Evolutionary conservation across 2,113 vertebrate species (phyloP), one percentile per base, ranked within the genome.

Genomic region (Sclerurus mexicanus): DNA sequence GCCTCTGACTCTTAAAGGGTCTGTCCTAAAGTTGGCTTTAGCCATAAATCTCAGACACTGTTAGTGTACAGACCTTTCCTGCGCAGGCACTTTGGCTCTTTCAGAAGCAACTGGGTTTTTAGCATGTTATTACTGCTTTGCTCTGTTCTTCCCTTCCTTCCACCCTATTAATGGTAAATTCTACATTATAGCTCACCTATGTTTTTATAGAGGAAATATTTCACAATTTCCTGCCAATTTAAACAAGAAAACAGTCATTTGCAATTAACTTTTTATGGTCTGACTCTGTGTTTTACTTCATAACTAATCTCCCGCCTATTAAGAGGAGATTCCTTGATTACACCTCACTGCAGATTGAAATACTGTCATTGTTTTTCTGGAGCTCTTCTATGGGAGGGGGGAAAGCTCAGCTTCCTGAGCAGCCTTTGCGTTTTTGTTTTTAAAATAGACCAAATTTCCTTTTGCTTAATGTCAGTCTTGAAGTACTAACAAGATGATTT

Each of bases 201-300:
- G 50, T 50, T 92, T 97, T 92, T 96, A 85, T 49, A 83, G 84
- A 91, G 72, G 89, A 94, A 93, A 60, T 93, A 94, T 75, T 96
- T 96, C 69, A 80, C 68, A 58, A 72, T 96, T 94, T 91, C 76
- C 84, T 94, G 85, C 75, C 53, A 55, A 71, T 85, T 94, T 85
- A 93, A 96, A 95, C 55, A 90, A 94, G 85, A 96, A 96, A 94
- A 92, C 39, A 60, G 92, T 89, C 78, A 96, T 91, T 96, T 96
- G 73, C 85, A 95, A 87, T 96, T 96, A 96, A 85, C 47, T 80
- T 97, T 87, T 96, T 88, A 84, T 89, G 81, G 55, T 76, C 53
- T 95, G 23, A 69, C 44, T 67, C 56, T 75, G 78, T 86, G 50
- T 95, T 94, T 92, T 93, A 81, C 87, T 91, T 87, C 50, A 55